phyloP scores from a whole-genome alignment of 2,797 vertebrate species.

The Avahi laniger region DNA sequence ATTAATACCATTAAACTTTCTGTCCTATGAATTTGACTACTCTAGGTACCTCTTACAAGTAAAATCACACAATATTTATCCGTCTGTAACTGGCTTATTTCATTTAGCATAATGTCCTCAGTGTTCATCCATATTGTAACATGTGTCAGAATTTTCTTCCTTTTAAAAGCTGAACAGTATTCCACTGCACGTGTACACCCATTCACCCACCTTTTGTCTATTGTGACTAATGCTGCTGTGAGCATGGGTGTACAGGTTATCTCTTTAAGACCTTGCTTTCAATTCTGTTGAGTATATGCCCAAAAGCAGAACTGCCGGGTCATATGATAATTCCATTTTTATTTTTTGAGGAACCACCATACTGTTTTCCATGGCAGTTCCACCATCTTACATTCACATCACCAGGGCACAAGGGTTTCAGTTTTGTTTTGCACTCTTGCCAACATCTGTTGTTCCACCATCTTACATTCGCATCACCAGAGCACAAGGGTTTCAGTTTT shows the following conservation, averaged over 20 bases:
- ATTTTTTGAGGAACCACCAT: background rate
- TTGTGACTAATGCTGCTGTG: background rate
- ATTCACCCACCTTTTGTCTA: background rate
- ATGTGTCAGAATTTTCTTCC: background rate
- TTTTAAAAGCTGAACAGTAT: background rate
- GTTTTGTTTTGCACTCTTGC: background rate
- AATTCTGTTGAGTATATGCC: background rate
- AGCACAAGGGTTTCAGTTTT: background rate
- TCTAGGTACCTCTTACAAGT: background rate
- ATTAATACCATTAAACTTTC: background rate
- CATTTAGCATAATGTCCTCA: background rate
- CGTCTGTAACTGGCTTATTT: background rate
- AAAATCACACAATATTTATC: background rate
- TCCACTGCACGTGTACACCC: background rate
- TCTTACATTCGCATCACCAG: background rate
- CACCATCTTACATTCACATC: background rate
- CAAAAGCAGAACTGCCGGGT: background rate
- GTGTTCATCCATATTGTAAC: background rate
- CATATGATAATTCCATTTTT: background rate
- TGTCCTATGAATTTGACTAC: background rate
- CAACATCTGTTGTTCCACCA: background rate
- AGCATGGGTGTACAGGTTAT: background rate
- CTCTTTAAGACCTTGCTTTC: background rate
- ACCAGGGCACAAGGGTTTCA: background rate
- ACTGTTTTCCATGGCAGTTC: background rate